Percentiles rank a stretch among this genome's conserved stretches.
These are phyloP conservation scores for Hormiphora californensis DNA, from an alignment of 37 sponge, comb jelly and placozoan species.

Conservation along the genomic window DNA sequence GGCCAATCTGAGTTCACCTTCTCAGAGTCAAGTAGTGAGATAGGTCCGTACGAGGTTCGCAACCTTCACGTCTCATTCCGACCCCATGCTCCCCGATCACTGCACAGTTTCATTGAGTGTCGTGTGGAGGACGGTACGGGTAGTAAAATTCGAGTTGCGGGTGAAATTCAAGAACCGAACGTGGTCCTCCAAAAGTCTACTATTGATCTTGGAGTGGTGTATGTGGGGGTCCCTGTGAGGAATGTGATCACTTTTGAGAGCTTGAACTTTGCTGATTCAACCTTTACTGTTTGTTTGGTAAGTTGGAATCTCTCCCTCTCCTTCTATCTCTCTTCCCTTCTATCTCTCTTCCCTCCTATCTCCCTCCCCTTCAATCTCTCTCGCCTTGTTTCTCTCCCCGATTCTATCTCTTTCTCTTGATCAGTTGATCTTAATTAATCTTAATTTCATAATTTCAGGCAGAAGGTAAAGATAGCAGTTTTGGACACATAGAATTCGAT, in stretches of 20 bases:
- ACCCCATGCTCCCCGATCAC: conserved; percentile 10
- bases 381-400: no score
- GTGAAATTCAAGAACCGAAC: conserved; percentile 42
- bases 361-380: background rate
- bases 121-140: conserved; percentile 26
- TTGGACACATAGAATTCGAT: conserved; percentile 16
- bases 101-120: conserved; percentile 31
- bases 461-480: conserved; percentile 9
- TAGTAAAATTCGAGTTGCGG: background rate
- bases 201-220: conserved; percentile 12
- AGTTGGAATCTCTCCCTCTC: background rate
- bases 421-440: no score
- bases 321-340: background rate
- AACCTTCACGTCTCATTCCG: background rate
- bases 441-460: no score
- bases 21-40: conserved; percentile 16
- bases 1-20: conserved; percentile 42
- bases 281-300: background rate
- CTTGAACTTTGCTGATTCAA: conserved; percentile 37
- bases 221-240: conserved; percentile 7
- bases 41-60: conserved; percentile 29
- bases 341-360: no score
- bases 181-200: background rate
- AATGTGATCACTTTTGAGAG: conserved; percentile 19
- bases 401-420: no score